A percentile compares a stretch with the other conserved stretches of the same genome.
These are phyloP conservation scores for Dicentrarchus labrax DNA, from an alignment of 2,113 vertebrate species.

Conservation along the genomic window DNA sequence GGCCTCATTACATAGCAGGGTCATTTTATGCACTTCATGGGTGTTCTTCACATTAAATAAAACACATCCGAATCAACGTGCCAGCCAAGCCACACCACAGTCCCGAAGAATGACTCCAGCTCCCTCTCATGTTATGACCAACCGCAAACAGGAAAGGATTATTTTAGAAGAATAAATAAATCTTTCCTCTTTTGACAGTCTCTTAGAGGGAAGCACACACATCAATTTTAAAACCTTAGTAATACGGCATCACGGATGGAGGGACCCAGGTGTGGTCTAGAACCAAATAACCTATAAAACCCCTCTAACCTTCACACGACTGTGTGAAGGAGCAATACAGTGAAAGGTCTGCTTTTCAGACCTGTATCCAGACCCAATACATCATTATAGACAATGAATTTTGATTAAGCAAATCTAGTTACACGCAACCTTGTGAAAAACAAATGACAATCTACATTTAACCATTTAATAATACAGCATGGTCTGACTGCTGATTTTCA, in stretches of 20 bases:
- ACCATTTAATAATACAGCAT: slow-evolving; percentile 12
- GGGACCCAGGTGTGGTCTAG: slow-evolving; percentile 61
- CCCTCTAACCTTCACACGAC: slow-evolving; percentile 58
- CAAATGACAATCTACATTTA: slow-evolving; percentile 34
- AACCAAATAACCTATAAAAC: slow-evolving; percentile 72
- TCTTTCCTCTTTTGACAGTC: slow-evolving; percentile 45
- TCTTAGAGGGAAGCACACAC: slow-evolving; percentile 50
- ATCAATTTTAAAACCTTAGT: slow-evolving; percentile 46
- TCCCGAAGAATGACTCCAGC: slow-evolving; percentile 9
- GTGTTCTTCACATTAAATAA: slow-evolving; percentile 71
- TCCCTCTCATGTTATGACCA: slow-evolving; percentile 13
- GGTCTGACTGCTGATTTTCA: slow-evolving; percentile 31
- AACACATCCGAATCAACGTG: slow-evolving; percentile 30
- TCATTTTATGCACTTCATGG: slow-evolving; percentile 65
- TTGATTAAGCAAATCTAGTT: slow-evolving; percentile 39
- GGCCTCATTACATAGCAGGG: slow-evolving; percentile 69
- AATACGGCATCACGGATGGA: slow-evolving; percentile 25
- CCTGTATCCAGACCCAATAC: neutral
- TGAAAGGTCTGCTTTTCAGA: slow-evolving; percentile 29
- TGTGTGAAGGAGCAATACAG: slow-evolving; percentile 15
- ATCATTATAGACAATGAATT: slow-evolving; percentile 32
- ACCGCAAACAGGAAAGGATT: slow-evolving; percentile 24
- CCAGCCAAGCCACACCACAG: neutral
- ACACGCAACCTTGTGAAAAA: slow-evolving; percentile 11
- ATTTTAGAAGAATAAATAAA: slow-evolving; percentile 55